These are phyloP conservation scores for Salarias fasciatus DNA, from an alignment of 2,797 vertebrate species.

Conservation along the genomic window DNA sequence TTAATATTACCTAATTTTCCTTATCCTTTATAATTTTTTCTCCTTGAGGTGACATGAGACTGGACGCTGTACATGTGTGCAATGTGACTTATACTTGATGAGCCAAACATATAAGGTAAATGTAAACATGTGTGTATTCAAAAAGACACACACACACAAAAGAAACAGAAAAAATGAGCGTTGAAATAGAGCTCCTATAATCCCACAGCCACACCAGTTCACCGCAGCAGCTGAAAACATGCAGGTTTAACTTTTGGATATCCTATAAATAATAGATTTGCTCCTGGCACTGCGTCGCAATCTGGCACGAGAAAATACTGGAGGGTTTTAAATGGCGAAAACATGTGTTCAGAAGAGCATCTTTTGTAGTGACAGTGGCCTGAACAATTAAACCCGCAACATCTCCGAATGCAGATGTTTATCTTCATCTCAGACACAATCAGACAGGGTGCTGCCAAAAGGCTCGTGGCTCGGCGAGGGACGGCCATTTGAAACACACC, in stretches of 20 bases:
- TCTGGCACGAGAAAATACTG: constrained; percentile 2
- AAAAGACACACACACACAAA: constrained; percentile 29
- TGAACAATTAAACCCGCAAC: constrained; percentile 24
- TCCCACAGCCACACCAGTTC: constrained; percentile 31
- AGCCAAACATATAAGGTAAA: constrained; percentile 25
- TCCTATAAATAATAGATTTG: constrained; percentile 6
- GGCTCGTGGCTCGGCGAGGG: constrained; percentile 65
- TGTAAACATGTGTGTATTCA: constrained; percentile 11
- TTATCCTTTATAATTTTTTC: not conserved
- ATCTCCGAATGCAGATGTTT: constrained; percentile 59
- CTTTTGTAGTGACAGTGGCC: constrained; percentile 43
- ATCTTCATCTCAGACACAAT: constrained; percentile 69
- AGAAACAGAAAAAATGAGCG: constrained; percentile 18
- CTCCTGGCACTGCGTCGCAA: not conserved
- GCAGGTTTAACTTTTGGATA: constrained; percentile 6
- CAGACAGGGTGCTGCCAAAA: constrained; percentile 55
- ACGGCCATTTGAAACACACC: constrained; percentile 67
- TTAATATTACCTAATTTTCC: not conserved
- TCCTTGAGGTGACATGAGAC: constrained; percentile 2
- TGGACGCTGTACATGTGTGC: constrained; percentile 45
- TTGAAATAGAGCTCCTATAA: constrained; percentile 22
- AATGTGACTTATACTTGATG: constrained; percentile 38
- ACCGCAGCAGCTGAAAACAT: constrained; percentile 8
- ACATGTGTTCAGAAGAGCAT: constrained; percentile 39
- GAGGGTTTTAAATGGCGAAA: not conserved